Evolutionary conservation across 1,140 invertebrate genomes (phyloP).

Genomic region (Leguminivora glycinivorella): DNA sequence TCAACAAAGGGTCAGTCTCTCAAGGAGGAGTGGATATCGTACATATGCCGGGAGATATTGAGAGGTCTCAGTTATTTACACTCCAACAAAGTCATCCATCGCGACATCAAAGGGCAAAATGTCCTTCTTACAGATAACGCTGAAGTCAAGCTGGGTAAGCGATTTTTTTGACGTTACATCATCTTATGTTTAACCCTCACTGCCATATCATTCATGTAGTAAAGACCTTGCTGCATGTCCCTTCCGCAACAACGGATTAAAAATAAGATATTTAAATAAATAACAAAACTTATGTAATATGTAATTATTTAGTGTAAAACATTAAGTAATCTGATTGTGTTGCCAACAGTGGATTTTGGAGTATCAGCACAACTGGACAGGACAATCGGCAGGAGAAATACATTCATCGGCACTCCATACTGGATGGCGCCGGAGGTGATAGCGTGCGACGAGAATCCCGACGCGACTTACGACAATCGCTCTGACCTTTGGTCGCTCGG

Average conservation of each 20-base stretch:
- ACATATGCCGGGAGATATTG: slow-evolving; percentile 98
- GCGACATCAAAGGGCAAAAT: slow-evolving; percentile 99
- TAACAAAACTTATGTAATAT: no score
- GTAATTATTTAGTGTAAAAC: neutral
- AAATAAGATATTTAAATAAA: no score
- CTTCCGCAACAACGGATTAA: no score
- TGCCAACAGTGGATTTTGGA: slow-evolving; percentile 96
- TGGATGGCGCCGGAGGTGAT: slow-evolving; percentile 99
- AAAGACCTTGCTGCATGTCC: no score
- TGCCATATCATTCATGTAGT: neutral
- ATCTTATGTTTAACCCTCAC: neutral
- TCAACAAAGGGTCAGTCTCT: slow-evolving; percentile 98
- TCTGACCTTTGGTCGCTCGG: slow-evolving; percentile 99
- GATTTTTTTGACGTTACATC: neutral
- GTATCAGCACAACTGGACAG: slow-evolving; percentile 99
- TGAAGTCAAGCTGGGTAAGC: slow-evolving; percentile 96
- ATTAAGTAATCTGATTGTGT: slow-evolving; percentile 26
- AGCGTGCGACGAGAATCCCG: slow-evolving; percentile 99
- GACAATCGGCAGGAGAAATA: slow-evolving; percentile 98
- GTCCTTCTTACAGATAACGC: slow-evolving; percentile 99
- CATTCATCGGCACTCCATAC: slow-evolving; percentile 99
- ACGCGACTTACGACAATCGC: slow-evolving; percentile 99
- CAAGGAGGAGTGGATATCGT: slow-evolving; percentile 99
- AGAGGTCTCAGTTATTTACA: slow-evolving; percentile 98
- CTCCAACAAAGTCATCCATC: slow-evolving; percentile 99